Evolutionary conservation across 2,888 invertebrate species (phyloP).

Genomic region (Tenodera sinensis): DNA sequence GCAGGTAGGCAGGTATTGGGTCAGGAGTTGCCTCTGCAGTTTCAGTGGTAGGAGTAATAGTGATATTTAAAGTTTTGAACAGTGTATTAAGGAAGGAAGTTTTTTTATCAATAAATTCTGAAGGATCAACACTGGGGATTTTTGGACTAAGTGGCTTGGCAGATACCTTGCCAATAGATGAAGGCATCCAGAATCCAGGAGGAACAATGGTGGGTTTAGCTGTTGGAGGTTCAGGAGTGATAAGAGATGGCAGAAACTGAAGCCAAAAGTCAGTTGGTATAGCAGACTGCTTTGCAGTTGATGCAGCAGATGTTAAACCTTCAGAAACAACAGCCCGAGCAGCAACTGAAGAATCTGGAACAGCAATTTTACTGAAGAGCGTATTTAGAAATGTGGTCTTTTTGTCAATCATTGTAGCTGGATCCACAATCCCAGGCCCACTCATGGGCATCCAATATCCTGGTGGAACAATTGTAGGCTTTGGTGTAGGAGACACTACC

Average conservation of each 20-base stretch:
- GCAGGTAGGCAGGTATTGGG: too few species aligned
- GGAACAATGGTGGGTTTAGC: too few species aligned
- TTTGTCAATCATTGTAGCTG: slow-evolving; percentile 26
- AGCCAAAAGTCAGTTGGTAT: slow-evolving; percentile 14
- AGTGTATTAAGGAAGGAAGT: too few species aligned
- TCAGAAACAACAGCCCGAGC: not conserved
- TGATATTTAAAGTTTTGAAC: too few species aligned
- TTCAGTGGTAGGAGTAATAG: too few species aligned
- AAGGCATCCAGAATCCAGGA: too few species aligned
- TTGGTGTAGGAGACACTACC: not conserved
- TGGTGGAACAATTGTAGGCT: slow-evolving; percentile 25
- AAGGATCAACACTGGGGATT: too few species aligned
- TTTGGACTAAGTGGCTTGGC: too few species aligned
- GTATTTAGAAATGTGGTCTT: slow-evolving; percentile 30
- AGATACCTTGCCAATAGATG: too few species aligned
- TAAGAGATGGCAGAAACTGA: not conserved
- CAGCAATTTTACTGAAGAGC: slow-evolving; percentile 3
- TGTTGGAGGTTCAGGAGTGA: too few species aligned
- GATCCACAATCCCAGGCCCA: slow-evolving; percentile 20
- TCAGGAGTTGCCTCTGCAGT: too few species aligned
- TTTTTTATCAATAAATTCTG: too few species aligned
- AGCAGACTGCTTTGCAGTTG: not conserved
- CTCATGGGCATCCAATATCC: slow-evolving; percentile 19
- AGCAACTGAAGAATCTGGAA: not conserved
- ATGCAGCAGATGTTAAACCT: not conserved